phyloP scores from a whole-genome alignment of 2,888 invertebrate species.

The Protophormia terraenovae region DNA sequence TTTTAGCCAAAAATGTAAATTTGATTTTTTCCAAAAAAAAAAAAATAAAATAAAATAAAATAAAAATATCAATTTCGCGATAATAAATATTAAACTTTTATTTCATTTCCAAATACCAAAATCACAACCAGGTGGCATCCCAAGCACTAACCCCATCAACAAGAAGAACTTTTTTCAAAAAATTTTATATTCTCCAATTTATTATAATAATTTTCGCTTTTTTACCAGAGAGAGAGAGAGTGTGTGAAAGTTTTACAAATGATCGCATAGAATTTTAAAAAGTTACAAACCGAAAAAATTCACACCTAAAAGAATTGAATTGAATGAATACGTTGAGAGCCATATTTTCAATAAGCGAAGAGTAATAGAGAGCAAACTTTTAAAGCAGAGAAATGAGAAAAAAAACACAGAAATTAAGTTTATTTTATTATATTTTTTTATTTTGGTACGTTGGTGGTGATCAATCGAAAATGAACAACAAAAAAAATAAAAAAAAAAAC shows the following conservation, averaged over 20 bases:
- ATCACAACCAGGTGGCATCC: not conserved
- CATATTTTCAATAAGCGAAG: slow-evolving; percentile 37
- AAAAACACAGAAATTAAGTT: slow-evolving; percentile 52
- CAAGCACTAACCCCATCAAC: not conserved
- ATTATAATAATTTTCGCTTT: not conserved
- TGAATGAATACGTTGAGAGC: slow-evolving; percentile 31
- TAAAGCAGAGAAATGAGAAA: slow-evolving; percentile 21
- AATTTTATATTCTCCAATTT: not conserved
- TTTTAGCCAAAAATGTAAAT: too few species aligned
- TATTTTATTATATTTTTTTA: slow-evolving; percentile 44
- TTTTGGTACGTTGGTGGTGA: slow-evolving; percentile 64
- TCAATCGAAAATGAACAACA: slow-evolving; percentile 64
- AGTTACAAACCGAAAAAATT: slow-evolving; percentile 5
- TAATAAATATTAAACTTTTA: too few species aligned
- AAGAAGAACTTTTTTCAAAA: slow-evolving; percentile 29
- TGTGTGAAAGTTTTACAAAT: slow-evolving; percentile 64
- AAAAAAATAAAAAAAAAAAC: slow-evolving; percentile 49
- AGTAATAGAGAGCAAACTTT: slow-evolving; percentile 11
- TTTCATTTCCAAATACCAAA: not conserved
- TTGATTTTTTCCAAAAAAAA: too few species aligned
- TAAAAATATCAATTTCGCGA: too few species aligned
- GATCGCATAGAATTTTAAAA: slow-evolving; percentile 47
- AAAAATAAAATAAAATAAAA: too few species aligned
- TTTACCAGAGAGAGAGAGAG: slow-evolving; percentile 18
- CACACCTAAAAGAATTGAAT: slow-evolving; percentile 22